Evolutionary conservation across 2,888 invertebrate species (phyloP), one percentile per base, ranked within the genome.

Genomic region (Seira ritae): DNA sequence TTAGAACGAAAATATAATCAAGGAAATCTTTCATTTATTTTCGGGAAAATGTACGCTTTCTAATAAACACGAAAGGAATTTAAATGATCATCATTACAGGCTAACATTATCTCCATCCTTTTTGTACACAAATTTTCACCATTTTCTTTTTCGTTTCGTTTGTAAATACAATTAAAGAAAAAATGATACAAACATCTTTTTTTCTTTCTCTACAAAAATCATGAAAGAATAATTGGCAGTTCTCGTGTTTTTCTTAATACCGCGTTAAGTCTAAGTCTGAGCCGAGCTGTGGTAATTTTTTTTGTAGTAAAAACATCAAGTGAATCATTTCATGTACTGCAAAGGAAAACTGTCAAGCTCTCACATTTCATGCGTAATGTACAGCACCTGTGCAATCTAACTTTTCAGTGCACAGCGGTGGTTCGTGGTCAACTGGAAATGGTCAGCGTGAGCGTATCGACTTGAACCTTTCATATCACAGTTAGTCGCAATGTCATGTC

Each of bases 351-450:
- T 60, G 60, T 60, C 60, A 60, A 60, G 60, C 60, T 60, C 60
- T 60, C 60, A 60, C 60, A 60, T 60, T 60, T 60, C 60, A 60
- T 60, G 60, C 60, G 60, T 60, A 60, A 60, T 60, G 60, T 60
- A 60, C 60, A 60, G 60, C 60, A 60, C 60, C 60, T 60, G 60
- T 60, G 17, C 60, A 60, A 60, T 17, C 60, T n/a, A 60, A 60
- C 60, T 42, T 42, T 42, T 42, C 6, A 60, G 60, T 60, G 60
- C 60, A 8, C 60, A 60, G 60, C 60, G 60, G 60, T 60, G n/a
- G 24, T 62, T 19, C 17, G 76, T 68, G 76, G 76, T 76, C 76
- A 76, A 76, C 76, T 76, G 76, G 76, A 76, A 68, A 69, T 76
- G 76, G 76, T 60, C 76, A 76, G 76, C 69, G 31, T 68, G 76